Evolutionary conservation across 2,113 vertebrate species (phyloP).

Genomic region (Bucco capensis): DNA sequence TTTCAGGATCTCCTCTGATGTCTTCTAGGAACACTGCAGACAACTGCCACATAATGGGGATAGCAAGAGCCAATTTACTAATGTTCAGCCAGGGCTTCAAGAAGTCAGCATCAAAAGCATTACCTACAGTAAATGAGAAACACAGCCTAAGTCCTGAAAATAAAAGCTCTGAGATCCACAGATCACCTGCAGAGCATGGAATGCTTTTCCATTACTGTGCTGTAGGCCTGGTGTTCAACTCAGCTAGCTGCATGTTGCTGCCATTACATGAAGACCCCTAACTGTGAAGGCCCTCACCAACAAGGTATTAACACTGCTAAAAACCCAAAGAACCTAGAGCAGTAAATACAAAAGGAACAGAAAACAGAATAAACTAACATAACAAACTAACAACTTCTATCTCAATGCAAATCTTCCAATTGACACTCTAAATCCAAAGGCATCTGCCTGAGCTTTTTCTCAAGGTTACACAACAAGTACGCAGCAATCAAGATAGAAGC

Average conservation of each 20-base stretch:
- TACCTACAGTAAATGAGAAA: not conserved
- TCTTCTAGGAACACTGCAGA: not conserved
- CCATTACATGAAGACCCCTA: not conserved
- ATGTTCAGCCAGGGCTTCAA: not conserved
- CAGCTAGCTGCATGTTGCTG: not conserved
- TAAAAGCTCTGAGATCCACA: not conserved
- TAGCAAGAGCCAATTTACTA: not conserved
- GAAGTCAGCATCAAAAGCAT: not conserved
- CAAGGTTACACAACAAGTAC: not conserved
- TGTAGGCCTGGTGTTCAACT: not conserved
- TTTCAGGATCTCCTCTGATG: not conserved
- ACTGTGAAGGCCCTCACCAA: not conserved
- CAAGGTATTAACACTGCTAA: not conserved
- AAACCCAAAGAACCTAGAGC: not conserved
- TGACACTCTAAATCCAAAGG: not conserved
- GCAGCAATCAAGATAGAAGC: not conserved
- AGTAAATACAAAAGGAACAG: not conserved
- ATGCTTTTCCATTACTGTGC: not conserved
- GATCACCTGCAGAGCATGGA: not conserved
- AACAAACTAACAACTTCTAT: not conserved
- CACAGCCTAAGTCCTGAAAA: not conserved
- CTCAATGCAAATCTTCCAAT: not conserved
- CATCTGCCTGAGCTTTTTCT: not conserved
- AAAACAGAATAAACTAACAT: too few species aligned
- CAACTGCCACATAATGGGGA: fast-evolving